Conservation (phyloP, 2,888 invertebrate genomes). For the Plagodis pulveraria region DNA sequence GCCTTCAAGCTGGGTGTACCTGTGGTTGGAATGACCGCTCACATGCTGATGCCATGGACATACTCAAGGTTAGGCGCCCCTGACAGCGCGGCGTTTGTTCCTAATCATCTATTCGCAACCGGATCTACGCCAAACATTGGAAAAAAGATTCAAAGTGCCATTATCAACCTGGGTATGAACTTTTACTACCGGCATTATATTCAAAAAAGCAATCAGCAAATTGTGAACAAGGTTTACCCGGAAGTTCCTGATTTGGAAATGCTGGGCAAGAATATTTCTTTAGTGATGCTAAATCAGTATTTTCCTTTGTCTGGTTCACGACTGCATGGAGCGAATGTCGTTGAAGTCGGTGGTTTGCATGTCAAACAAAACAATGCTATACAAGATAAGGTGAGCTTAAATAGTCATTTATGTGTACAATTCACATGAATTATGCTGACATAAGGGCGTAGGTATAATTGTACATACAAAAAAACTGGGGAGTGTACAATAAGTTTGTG, state of each 20-base stretch:
- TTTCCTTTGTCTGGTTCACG: constrained; percentile 77
- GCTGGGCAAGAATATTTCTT: constrained; percentile 50
- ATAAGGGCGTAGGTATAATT: too few relatives aligned
- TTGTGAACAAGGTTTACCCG: constrained; percentile 44
- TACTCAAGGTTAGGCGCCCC: constrained; percentile 83
- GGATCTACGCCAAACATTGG: constrained; percentile 65
- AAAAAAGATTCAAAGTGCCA: constrained; percentile 71
- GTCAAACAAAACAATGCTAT: constrained; percentile 31
- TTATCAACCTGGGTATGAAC: constrained; percentile 48
- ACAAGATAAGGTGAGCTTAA: constrained; percentile 32
- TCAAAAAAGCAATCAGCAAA: constrained; percentile 46
- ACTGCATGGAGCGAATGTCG: constrained; percentile 70
- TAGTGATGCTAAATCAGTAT: constrained; percentile 78
- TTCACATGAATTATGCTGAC: too few relatives aligned
- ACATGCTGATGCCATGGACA: constrained; percentile 83
- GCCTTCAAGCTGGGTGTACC: constrained; percentile 81
- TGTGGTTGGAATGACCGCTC: constrained; percentile 78
- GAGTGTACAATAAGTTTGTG: too few relatives aligned
- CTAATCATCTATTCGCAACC: constrained; percentile 77
- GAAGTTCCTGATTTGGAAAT: constrained; percentile 49
- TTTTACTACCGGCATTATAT: constrained; percentile 44
- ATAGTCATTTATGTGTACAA: too few relatives aligned
- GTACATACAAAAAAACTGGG: too few relatives aligned
- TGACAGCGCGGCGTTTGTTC: constrained; percentile 82
- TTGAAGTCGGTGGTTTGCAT: constrained; percentile 84